A percentile compares a stretch with the other conserved stretches of the same genome.
Conservation (phyloP, 1,140 invertebrate genomes). For the Micrasema longulum region DNA sequence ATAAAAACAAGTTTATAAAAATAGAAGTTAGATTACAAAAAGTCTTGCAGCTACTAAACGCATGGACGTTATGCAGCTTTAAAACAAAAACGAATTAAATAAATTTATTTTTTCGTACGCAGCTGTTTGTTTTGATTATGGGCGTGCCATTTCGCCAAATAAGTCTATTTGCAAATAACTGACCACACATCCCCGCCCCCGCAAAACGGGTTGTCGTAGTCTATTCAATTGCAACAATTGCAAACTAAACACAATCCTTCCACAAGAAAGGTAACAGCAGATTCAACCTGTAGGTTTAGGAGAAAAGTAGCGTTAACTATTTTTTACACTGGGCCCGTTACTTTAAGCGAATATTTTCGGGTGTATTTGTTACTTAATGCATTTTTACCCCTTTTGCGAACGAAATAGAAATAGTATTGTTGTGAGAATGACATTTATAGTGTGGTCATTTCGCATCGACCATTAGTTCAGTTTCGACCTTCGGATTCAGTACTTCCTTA, state of each 20-base stretch:
- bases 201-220: constrained; percentile 36
- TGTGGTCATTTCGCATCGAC: constrained; percentile 39
- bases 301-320: too few species aligned
- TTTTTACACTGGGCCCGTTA: background rate
- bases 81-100: too few species aligned
- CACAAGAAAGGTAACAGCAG: background rate
- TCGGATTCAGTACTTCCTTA: background rate
- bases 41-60: too few species aligned
- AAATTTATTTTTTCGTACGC: constrained; percentile 1
- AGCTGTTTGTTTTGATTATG: constrained; percentile 2
- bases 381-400: constrained; percentile 50
- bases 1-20: too few species aligned
- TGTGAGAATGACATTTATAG: constrained; percentile 26
- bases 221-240: background rate
- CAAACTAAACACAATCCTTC: background rate
- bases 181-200: constrained; percentile 47
- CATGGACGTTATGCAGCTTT: too few species aligned
- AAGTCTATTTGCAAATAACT: constrained; percentile 38
- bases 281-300: background rate
- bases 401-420: constrained; percentile 37
- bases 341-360: background rate
- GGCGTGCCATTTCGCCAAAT: constrained; percentile 15
- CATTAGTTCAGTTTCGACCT: constrained; percentile 7
- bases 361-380: constrained; percentile 22
- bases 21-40: too few species aligned